Percentiles rank a stretch among this genome's conserved stretches.
Conservation (phyloP, 2,888 invertebrate species). For the Aplocera efformata region DNA sequence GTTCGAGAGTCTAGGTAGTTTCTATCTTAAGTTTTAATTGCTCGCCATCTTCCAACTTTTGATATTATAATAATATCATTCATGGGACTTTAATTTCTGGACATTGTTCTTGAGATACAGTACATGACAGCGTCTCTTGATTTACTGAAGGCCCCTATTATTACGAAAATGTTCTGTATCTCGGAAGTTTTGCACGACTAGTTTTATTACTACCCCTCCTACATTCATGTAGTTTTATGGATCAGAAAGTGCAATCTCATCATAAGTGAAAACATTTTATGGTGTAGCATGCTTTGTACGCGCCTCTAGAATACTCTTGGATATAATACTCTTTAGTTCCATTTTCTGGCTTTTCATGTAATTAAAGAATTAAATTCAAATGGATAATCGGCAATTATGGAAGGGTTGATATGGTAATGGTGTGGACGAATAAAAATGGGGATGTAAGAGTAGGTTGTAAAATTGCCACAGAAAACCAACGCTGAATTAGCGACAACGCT, state of each 20-base stretch:
- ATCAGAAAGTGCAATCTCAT: not conserved
- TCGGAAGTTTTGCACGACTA: conserved; percentile 2
- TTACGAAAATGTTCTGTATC: conserved; percentile 4
- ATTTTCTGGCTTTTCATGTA: no score
- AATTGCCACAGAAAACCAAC: no score
- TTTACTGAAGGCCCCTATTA: conserved; percentile 7
- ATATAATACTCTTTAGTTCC: no score
- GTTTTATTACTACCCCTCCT: not conserved
- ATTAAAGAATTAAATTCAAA: no score
- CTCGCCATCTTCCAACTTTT: conserved; percentile 59
- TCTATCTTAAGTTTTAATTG: conserved; percentile 67
- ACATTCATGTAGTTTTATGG: not conserved
- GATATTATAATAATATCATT: conserved; percentile 72
- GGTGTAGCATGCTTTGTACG: no score
- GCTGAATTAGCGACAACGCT: no score
- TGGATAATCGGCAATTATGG: no score
- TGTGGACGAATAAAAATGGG: no score
- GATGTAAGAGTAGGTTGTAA: no score
- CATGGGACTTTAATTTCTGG: conserved; percentile 47
- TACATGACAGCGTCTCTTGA: conserved; percentile 11
- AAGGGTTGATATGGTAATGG: no score
- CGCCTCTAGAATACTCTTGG: no score
- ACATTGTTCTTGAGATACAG: conserved; percentile 25
- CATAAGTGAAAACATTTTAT: no score
- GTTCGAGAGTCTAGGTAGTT: conserved; percentile 41